Base-by-base conservation (phyloP, 2,113 vertebrate species). In the Shinisaurus crocodilurus region DNA sequence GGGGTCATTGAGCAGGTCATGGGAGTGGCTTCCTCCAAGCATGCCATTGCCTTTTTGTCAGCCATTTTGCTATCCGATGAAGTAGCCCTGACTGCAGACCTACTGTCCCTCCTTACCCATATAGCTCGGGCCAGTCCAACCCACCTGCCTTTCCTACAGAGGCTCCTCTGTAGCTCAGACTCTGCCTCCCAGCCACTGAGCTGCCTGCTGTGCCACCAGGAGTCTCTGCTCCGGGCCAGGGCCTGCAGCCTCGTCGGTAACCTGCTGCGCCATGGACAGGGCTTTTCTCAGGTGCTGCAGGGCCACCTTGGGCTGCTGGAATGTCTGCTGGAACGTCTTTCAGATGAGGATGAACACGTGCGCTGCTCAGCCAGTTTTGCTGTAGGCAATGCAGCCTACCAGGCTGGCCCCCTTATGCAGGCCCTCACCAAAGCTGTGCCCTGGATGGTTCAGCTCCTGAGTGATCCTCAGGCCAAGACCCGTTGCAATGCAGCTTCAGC, bases 201-300 rank as follows among this genome's bases (percentile, higher is more conserved):
- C 48, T 76, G 45, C 1, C 95, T 97, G 87, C 96, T 99, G 9
- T 90, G 95, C 48, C 98, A 98, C 89, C 60, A 50, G 5, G 95
- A 98, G 15, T 96, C 96, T 48, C 93, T 60, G 0, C 94, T 99
- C 91, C 97, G 98, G 82, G 97, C 97, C 29, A 97, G 97, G 69
- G 95, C 98, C 3, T 99, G 98, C 13, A 96, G 96, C 86, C 96
- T 99, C 29, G 94, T 99, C 76, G 98, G 98, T 83, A 97, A 98
- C 90, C 88, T 98, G 60, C 90, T 98, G 3, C 95, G 94, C 9
- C 94, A 97, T 0, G 67, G 86, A 29, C 77, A 94, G 2, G 60
- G 87, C 50, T 92, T 96, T 23, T 92, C 95, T 5, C 92, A 92
- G 65, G 91, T 0, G 0, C 91, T 97, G 72, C 94, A 95, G 94